phyloP scores from a whole-genome alignment of 2,888 invertebrate species.

The Limulus polyphemus region DNA sequence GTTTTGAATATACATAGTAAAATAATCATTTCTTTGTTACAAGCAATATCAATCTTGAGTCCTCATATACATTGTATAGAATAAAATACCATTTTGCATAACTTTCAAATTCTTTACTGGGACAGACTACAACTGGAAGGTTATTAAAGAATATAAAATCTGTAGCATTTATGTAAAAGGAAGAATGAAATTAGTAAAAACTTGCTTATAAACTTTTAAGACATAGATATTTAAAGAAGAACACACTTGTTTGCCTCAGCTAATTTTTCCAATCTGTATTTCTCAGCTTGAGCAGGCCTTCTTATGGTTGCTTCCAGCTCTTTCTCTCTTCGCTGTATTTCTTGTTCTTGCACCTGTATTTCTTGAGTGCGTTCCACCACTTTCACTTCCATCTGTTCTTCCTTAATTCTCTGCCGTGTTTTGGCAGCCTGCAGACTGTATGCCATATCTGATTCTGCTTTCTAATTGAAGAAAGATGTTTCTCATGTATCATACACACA shows the following conservation, averaged over 20 bases:
- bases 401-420: constrained; percentile 87
- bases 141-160: too few relatives aligned
- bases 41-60: too few relatives aligned
- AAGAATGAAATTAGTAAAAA: too few relatives aligned
- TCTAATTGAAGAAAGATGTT: constrained; percentile 40
- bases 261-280: constrained; percentile 72
- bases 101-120: too few relatives aligned
- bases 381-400: constrained; percentile 82
- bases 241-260: constrained; percentile 70
- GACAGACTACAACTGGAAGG: too few relatives aligned
- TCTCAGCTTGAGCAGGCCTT: constrained; percentile 93
- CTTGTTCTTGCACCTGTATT: constrained; percentile 90
- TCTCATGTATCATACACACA: too few relatives aligned
- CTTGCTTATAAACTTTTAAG: too few relatives aligned
- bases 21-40: neutral
- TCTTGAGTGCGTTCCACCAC: constrained; percentile 80
- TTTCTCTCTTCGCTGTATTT: constrained; percentile 76
- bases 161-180: too few relatives aligned
- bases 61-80: too few relatives aligned
- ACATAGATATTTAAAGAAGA: neutral
- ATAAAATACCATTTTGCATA: too few relatives aligned
- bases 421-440: constrained; percentile 87
- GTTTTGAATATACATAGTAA: neutral
- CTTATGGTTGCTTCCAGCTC: constrained; percentile 86
- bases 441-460: constrained; percentile 87